Conservation (phyloP, 2,113 vertebrate species). For the Pangasianodon gigas region DNA sequence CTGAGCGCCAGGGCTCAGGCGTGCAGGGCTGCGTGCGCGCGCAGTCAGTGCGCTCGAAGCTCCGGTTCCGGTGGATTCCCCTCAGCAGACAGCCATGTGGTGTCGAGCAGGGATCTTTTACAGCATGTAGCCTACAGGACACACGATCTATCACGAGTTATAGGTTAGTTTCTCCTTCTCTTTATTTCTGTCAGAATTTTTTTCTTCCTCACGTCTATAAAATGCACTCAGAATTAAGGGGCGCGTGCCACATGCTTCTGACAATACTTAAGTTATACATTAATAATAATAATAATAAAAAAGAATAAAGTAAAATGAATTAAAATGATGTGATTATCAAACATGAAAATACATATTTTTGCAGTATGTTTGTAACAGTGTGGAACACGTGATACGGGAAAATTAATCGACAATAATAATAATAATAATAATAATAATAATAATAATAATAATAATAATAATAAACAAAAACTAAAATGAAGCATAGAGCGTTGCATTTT, state of each 20-base stretch:
- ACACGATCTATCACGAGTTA: neutral
- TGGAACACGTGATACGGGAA: neutral
- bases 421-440: neutral
- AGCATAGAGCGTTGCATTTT: neutral
- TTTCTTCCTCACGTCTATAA: neutral
- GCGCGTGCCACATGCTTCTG: neutral
- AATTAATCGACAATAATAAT: neutral
- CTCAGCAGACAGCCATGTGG: neutral
- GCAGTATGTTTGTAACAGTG: neutral
- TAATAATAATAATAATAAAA: no score
- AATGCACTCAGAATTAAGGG: neutral
- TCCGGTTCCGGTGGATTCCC: slow-evolving; percentile 17
- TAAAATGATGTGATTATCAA: neutral
- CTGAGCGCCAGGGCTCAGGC: slow-evolving; percentile 8
- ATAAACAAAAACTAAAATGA: neutral
- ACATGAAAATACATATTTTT: neutral
- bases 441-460: neutral
- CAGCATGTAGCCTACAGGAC: slow-evolving; percentile 3
- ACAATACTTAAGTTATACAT: neutral
- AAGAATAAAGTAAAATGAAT: neutral
- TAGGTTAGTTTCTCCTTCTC: slow-evolving; percentile 17
- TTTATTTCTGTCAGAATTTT: neutral
- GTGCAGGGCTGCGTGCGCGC: neutral
- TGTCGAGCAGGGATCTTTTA: neutral
- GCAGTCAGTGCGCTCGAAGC: neutral